Base-by-base conservation (phyloP, 2,888 invertebrate genomes). In the Cylindroiulus punctatus region DNA sequence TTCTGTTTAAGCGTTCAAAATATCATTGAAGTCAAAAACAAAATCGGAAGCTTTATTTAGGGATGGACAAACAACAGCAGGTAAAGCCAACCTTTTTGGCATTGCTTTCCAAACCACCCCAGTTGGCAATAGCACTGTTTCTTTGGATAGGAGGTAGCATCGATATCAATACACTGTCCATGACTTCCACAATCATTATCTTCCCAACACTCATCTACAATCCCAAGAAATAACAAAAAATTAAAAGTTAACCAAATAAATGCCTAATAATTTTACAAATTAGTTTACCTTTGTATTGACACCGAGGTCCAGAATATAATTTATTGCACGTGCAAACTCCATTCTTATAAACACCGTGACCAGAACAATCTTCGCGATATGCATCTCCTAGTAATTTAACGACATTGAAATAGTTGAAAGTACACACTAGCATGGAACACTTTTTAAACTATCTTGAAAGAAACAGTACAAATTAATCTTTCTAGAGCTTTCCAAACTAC, bases 71-170 rank as follows among this genome's bases (percentile, higher is more conserved):
- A 40, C n/a, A 36, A 12, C 7, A 82, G n/a, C 12, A 40, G 14
- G n/a, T n/a, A 26, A 40, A 83, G 22, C 40, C 40, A 83, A 96
- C 96, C 94, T 92, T 95, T 95, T 88, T 94, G 94, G 90, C 98
- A 98, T 0, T 94, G 94, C 32, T 94, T 93, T 2, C 98, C 98
- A 90, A 95, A 96, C 93, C 95, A 97, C 22, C 98, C 98, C 86
- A 94, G 93, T 87, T 96, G 94, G 90, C 98, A 98, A 91, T 95
- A 98, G 90, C 98, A 98, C 90, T 96, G 95, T 89, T 93, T 94
- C 76, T 93, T 93, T 0, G 98, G 98, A 12, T 95, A 93, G 40
- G 95, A 94, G 0, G 96, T 96, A 2, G 96, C 94, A 88, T 94
- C 93, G 26, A 95, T 92, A 90, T 96, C 95, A 26, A 97, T 92